A percentile compares a stretch with the other conserved stretches of the same genome.
Evolutionary conservation across 2,113 vertebrate species (phyloP).

Genomic region (Etheostoma spectabile): DNA sequence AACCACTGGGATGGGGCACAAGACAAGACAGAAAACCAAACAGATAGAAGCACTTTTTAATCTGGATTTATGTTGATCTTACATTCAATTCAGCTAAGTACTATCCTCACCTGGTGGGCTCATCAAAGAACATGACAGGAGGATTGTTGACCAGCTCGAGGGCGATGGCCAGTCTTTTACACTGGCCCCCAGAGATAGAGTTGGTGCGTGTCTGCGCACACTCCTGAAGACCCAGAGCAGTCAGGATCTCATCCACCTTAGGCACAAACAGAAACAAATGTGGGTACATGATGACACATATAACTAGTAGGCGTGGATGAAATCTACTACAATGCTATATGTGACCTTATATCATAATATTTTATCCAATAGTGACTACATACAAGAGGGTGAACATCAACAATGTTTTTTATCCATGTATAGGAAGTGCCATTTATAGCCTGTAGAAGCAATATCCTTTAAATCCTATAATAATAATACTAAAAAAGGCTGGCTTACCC

Average conservation of each 20-base stretch:
- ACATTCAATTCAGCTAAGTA: not conserved
- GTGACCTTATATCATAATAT: not conserved
- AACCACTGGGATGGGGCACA: slow-evolving; percentile 84
- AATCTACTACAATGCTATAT: not conserved
- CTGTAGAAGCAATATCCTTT: not conserved
- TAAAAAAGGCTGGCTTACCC: not conserved
- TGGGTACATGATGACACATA: not conserved
- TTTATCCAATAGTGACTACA: not conserved
- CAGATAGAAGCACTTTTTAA: not conserved
- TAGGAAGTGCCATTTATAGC: not conserved
- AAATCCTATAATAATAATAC: not conserved
- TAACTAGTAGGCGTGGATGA: not conserved
- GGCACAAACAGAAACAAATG: slow-evolving; percentile 43
- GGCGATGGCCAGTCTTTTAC: slow-evolving; percentile 96
- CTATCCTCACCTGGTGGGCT: slow-evolving; percentile 92
- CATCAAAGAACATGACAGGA: slow-evolving; percentile 98
- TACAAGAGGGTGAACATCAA: not conserved
- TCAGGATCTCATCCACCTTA: slow-evolving; percentile 97
- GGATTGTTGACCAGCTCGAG: slow-evolving; percentile 98
- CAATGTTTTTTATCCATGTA: not conserved
- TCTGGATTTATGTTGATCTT: not conserved
- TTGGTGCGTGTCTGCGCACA: slow-evolving; percentile 93
- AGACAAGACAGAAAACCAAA: not conserved
- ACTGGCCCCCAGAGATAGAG: slow-evolving; percentile 93
- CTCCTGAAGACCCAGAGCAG: slow-evolving; percentile 93